These are phyloP conservation scores for Oryzias curvinotus DNA, from an alignment of 2,113 vertebrate species.

Conservation along the genomic window DNA sequence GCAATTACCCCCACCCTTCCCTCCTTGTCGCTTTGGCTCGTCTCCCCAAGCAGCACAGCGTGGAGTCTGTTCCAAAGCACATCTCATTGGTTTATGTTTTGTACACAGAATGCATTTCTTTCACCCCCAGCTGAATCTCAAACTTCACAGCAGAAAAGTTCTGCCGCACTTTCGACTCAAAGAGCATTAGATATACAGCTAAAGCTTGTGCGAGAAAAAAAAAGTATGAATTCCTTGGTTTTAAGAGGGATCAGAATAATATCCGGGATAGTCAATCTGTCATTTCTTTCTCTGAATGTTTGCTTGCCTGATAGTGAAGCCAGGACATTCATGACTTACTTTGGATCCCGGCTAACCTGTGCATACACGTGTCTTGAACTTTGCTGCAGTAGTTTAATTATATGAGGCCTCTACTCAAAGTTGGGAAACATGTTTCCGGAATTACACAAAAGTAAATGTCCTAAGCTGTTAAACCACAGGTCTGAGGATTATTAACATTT, in stretches of 20 bases:
- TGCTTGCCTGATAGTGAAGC: not conserved
- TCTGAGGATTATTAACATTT: conserved; percentile 25
- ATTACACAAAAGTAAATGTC: conserved; percentile 29
- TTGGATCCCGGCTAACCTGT: not conserved
- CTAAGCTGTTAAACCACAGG: conserved; percentile 27
- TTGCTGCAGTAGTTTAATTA: conserved; percentile 1
- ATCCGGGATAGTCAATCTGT: not conserved
- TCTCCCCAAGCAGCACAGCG: conserved; percentile 52
- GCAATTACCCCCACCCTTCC: conserved; percentile 69
- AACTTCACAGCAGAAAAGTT: conserved; percentile 21
- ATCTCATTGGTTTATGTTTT: conserved; percentile 59
- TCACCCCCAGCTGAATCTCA: conserved; percentile 43
- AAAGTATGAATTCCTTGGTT: not conserved
- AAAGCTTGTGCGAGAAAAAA: not conserved
- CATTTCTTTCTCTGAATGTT: not conserved
- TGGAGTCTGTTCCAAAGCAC: conserved; percentile 56
- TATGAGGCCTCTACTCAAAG: not conserved
- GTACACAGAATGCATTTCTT: conserved; percentile 66
- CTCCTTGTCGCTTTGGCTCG: conserved; percentile 37
- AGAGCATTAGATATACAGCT: not conserved
- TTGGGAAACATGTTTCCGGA: conserved; percentile 32
- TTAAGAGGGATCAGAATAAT: conserved; percentile 14
- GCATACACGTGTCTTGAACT: not conserved
- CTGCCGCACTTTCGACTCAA: not conserved
- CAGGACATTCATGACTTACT: not conserved